Conservation (phyloP, 2,797 vertebrate genomes). For the Sebastes trivittatus region DNA sequence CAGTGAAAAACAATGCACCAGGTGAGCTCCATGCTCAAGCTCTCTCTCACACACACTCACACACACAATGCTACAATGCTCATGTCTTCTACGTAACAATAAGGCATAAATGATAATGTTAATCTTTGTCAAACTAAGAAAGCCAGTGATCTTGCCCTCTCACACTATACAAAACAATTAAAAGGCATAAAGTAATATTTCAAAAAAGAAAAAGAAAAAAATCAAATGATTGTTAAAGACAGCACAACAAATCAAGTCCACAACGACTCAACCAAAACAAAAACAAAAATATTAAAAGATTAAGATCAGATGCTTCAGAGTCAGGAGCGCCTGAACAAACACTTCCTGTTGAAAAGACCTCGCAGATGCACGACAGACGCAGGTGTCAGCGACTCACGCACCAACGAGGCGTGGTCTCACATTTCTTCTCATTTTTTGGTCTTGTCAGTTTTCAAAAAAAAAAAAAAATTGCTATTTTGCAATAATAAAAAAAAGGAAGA, state of each 20-base stretch:
- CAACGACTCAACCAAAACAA: constrained; percentile 42
- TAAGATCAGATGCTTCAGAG: constrained; percentile 71
- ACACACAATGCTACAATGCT: constrained; percentile 80
- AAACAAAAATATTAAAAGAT: constrained; percentile 32
- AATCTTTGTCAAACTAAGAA: constrained; percentile 82
- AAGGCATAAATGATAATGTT: constrained; percentile 87
- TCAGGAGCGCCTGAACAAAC: constrained; percentile 54
- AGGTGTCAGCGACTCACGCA: constrained; percentile 62
- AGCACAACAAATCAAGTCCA: constrained; percentile 81
- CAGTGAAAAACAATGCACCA: constrained; percentile 72
- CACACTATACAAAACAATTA: constrained; percentile 77
- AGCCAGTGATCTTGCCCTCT: constrained; percentile 86
- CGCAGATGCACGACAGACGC: constrained; percentile 32
- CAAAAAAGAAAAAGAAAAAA: constrained; percentile 22
- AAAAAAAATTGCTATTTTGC: constrained; percentile 68
- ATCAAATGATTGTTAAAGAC: constrained; percentile 84
- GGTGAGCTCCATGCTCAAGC: constrained; percentile 49
- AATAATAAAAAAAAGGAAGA: constrained; percentile 77
- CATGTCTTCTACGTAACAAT: constrained; percentile 82
- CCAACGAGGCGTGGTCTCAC: constrained; percentile 68
- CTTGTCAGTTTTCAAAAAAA: constrained; percentile 81
- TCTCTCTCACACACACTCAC: constrained; percentile 24
- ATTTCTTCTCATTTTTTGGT: constrained; percentile 84
- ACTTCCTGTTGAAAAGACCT: constrained; percentile 50
- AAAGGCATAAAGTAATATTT: constrained; percentile 79